Base-by-base conservation (phyloP, 2,888 invertebrate species). In the Drosophila infuscata region DNA sequence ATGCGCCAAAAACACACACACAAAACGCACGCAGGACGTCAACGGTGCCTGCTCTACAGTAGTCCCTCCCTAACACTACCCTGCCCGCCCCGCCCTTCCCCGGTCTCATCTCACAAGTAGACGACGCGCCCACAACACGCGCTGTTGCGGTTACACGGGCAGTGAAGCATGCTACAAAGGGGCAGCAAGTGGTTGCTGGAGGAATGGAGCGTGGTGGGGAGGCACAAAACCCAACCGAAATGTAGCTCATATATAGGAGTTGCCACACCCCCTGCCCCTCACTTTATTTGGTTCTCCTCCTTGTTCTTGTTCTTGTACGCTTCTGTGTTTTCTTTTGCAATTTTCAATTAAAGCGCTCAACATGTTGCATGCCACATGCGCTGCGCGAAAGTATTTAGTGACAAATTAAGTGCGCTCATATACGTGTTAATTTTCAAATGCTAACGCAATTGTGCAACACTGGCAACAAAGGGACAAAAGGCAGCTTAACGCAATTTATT, bases 291-390 rank as follows among this genome's bases (percentile, higher is more conserved):
- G 32, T 25, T 25, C 25, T 25, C 25, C 25, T 25, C 20, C 20
- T 25, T 25, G 32, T 32, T 51, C 30, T 30, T 49, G 53, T 36
- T 41, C 59, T 61, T 61, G 64, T 48, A 64, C 71, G 81, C 74
- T 81, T 83, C 79, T 74, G 64, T 52, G 76, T 60, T 73, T 62
- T 70, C 83, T 74, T 81, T 66, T 81, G 82, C 82, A 84, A 87
- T 87, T 87, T 87, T 87, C 86, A 87, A 87, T 87, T 87, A 82
- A 77, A 80, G 76, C 88, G 71, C 78, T 75, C 88, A 87, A 87
- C 86, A 84, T 89, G 86, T 87, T 87, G 86, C 86, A 88, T 77
- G 80, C 85, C 82, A 79, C 79, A 75, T 62, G 73, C 52, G 64
- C 58, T 74, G 57, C 62, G 56, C 60, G 61, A 65, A 83, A 84